phyloP scores from a whole-genome alignment of 92 coral and sea anemone species.

The Epizoanthus scotinus region DNA sequence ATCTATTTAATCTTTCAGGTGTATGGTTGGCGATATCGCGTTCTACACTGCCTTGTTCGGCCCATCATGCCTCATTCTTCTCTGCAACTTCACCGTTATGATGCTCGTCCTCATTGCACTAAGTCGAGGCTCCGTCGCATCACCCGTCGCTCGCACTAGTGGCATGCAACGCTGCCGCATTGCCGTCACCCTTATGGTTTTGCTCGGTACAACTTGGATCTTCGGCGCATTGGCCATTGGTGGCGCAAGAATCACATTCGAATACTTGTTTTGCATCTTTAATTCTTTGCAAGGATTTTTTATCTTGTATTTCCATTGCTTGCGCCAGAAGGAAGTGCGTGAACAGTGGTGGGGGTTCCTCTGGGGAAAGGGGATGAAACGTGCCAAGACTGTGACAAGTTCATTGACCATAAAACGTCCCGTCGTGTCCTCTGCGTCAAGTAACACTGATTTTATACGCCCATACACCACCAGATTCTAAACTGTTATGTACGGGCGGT shows the following conservation, averaged over 20 bases:
- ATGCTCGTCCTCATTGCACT: slow-evolving; percentile 26
- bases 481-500: no score
- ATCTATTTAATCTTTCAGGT: slow-evolving; percentile 1
- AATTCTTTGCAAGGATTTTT: slow-evolving; percentile 50
- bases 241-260: slow-evolving; percentile 33
- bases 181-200: slow-evolving; percentile 33
- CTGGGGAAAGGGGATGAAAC: not conserved
- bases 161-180: slow-evolving; percentile 14
- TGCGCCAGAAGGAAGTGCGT: slow-evolving; percentile 48
- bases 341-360: slow-evolving; percentile 33
- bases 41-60: slow-evolving; percentile 40
- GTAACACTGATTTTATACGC: not conserved
- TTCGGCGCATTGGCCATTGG: slow-evolving; percentile 52
- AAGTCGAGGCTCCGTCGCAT: slow-evolving; percentile 28
- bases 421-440: not conserved
- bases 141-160: slow-evolving; percentile 25
- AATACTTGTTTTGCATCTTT: slow-evolving; percentile 49
- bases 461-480: not conserved
- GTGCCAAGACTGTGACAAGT: not conserved
- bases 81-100: slow-evolving; percentile 40
- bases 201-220: slow-evolving; percentile 51
- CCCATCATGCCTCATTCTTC: slow-evolving; percentile 28
- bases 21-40: slow-evolving; percentile 31
- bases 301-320: slow-evolving; percentile 49
- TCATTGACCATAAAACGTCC: not conserved